Evolutionary conservation across 2,797 vertebrate genomes (phyloP), one percentile per base, ranked within the genome.

Genomic region (Adrianichthys oophorus): DNA sequence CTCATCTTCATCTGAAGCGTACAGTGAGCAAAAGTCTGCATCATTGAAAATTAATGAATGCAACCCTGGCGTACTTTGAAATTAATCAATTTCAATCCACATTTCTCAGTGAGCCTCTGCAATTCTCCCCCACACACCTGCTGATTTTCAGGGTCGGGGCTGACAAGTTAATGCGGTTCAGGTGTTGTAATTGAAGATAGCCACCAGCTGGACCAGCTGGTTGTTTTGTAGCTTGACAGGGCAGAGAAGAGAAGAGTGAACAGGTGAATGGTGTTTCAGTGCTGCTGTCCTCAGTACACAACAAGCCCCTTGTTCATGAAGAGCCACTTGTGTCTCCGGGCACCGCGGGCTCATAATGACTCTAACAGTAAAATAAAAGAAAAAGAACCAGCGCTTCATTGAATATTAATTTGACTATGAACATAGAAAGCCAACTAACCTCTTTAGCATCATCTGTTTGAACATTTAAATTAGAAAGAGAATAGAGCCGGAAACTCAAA

Each of bases 151-250:
- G 78, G 70, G 71, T 71, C 6, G 42, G 17, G 48, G 52, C 79
- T 67, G 74, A 76, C 16, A 68, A 82, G 78, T 74, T 82, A 82
- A 85, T 80, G 79, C 53, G 62, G 76, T 76, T 82, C 82, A 85
- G 86, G 87, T 89, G 84, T 78, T 84, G 86, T 83, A 88, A 81
- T 74, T 84, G 82, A 84, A 80, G 82, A 86, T 83, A 80, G 77
- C 78, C 72, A 87, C 77, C 86, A 85, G 85, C 85, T 82, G 85
- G 79, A 87, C 77, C 86, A 85, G 85, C 85, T 82, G 85, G 79
- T 83, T 70, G 70, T 18, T 68, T 79, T 75, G 75, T 66, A 68
- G 78, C 76, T 84, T 84, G 86, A 85, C 85, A 83, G 68, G 55
- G 68, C 53, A 43, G 47, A 67, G 65, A 64, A 23, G 65, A 71